Base-by-base conservation (phyloP, 2,797 vertebrate species). In the Sebastes steindachneri region DNA sequence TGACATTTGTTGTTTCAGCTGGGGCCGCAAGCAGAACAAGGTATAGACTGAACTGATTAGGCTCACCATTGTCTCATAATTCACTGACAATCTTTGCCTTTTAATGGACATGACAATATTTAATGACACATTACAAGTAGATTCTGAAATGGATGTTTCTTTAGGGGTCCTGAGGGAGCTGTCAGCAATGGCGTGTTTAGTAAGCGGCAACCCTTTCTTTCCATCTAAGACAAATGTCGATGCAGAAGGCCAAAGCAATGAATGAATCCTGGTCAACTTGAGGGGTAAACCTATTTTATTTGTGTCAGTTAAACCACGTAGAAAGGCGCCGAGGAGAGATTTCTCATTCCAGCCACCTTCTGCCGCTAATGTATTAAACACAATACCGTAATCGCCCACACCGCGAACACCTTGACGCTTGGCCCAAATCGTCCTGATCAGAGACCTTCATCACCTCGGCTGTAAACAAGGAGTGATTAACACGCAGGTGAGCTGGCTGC, bases 381-480 rank as follows among this genome's bases (percentile, higher is more conserved):
- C 15, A 80, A 70, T n/a, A 64, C 7, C 29, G 72, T 73, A 73
- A 78, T 68, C 5, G 1, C 29, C 73, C 48, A 48, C 59, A 62
- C 35, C 51, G 3, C 2, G 1, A 73, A 45, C 59, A 21, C 21
- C 31, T 75, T 84, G 82, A 84, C 77, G 64, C 19, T 12, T 12
- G 12, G 83, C 85, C 83, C 23, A 53, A 37, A 74, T 58, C 2
- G 1, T 37, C 65, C 41, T 23, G 68, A 84, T 79, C 59, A 35
- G 60, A 86, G 79, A 77, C 74, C 73, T 79, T 66, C 53, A 60
- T 77, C 75, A 71, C 79, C 80, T 80, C 17, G 0, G 19, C 73
- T 88, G 84, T 84, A 88, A 85, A 89, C 82, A 85, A 77, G 57
- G 7, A 71, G 68, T 84, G 76, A 89, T 89, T 88, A 88, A 65